phyloP scores from a whole-genome alignment of 2,797 vertebrate species.

The Hippopotamyrus pictus region DNA sequence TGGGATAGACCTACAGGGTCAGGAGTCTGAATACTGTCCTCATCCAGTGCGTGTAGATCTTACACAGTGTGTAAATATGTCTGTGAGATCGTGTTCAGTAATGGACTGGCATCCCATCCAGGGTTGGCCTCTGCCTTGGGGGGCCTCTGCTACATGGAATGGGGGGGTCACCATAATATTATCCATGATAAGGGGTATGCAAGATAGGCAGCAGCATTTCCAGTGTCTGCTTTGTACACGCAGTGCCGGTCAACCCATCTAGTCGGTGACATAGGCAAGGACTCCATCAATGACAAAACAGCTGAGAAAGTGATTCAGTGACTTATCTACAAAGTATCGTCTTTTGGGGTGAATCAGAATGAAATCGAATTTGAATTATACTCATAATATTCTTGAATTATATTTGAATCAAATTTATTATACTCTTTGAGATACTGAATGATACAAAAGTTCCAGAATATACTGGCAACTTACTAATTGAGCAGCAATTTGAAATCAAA shows the following conservation, averaged over 20 bases:
- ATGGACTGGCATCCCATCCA: neutral
- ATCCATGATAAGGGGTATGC: neutral
- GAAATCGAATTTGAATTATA: no score
- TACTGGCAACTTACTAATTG: no score
- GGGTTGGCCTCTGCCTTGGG: neutral
- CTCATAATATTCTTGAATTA: no score
- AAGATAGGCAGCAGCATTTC: neutral
- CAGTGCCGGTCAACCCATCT: neutral
- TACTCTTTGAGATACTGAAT: no score
- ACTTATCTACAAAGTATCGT: neutral
- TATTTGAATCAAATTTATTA: no score
- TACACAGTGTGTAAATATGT: neutral
- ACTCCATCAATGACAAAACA: neutral
- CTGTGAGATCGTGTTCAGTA: neutral
- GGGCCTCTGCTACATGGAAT: neutral
- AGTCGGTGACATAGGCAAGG: neutral
- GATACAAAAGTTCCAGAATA: no score
- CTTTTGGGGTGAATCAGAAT: neutral
- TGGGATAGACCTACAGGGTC: neutral
- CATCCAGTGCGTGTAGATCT: neutral
- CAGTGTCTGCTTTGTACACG: neutral
- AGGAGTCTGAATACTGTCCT: neutral
- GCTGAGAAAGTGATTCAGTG: neutral
- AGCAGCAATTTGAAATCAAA: neutral
- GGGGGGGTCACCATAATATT: neutral